Conservation (phyloP, 2,797 vertebrate species). For the Pipistrellus pipistrellus region DNA sequence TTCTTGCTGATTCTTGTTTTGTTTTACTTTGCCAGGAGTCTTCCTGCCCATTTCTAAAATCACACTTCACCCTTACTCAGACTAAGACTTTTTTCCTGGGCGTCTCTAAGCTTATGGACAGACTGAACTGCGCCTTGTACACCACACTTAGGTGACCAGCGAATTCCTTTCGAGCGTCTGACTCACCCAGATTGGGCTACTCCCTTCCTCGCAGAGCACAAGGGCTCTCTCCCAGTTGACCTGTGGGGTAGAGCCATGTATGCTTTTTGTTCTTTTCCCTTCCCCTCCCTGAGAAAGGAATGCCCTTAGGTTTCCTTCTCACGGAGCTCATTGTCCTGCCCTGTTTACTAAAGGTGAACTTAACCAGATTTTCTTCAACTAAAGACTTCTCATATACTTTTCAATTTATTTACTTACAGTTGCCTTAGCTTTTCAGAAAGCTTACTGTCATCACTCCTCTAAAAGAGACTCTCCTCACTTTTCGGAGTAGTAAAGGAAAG, state of each 20-base stretch:
- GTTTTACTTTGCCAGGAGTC: neutral
- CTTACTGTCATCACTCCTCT: neutral
- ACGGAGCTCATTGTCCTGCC: neutral
- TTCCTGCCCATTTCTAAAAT: neutral
- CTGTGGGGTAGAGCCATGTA: neutral
- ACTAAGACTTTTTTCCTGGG: neutral
- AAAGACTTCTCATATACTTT: neutral
- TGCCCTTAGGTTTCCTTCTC: conserved; percentile 38
- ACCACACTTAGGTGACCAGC: neutral
- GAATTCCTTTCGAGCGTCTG: neutral
- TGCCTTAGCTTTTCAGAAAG: conserved; percentile 31
- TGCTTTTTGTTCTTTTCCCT: neutral
- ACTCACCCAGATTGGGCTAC: neutral
- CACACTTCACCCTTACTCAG: neutral
- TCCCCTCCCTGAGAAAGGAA: conserved; percentile 20
- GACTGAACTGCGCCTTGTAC: neutral
- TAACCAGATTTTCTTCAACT: neutral
- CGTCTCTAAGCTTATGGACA: neutral
- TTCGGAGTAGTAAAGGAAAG: neutral
- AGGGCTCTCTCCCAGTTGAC: neutral
- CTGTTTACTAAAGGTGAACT: conserved; percentile 25
- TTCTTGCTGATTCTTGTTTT: conserved; percentile 6
- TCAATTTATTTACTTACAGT: conserved; percentile 20
- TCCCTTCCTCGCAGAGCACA: neutral
- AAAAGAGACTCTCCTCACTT: neutral